Conservation (phyloP, 2,113 vertebrate species). For the Ellobius talpinus region DNA sequence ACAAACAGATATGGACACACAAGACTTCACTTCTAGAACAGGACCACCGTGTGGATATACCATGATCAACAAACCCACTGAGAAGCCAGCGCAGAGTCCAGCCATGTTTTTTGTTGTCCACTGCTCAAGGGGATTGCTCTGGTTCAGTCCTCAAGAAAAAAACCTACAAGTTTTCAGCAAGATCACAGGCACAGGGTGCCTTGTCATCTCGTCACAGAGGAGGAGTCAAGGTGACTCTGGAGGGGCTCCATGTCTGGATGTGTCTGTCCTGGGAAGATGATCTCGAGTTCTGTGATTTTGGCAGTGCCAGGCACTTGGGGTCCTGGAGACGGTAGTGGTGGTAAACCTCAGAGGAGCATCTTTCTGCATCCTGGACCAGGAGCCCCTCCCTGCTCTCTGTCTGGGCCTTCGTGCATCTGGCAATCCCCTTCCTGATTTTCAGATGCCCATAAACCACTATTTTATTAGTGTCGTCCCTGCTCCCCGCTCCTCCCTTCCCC, state of each 20-base stretch:
- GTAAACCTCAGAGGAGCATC: neutral
- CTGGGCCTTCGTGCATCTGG: neutral
- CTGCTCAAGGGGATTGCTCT: neutral
- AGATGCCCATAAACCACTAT: conserved; percentile 56
- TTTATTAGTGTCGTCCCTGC: conserved; percentile 1
- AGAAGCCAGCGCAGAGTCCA: neutral
- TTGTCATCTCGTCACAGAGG: neutral
- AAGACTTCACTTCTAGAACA: accelerated
- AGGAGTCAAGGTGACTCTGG: neutral
- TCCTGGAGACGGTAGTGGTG: accelerated
- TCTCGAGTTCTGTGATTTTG: neutral
- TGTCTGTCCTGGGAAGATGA: neutral
- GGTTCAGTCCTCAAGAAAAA: neutral
- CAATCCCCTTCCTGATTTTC: conserved; percentile 16
- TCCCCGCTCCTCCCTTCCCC: neutral
- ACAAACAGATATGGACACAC: neutral
- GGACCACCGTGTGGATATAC: no score
- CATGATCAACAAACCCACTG: no score
- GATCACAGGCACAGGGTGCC: neutral
- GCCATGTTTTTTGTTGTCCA: neutral
- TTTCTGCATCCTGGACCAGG: neutral
- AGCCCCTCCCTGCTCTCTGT: neutral
- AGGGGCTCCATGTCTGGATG: neutral
- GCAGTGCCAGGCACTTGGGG: neutral
- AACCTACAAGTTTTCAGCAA: neutral